phyloP scores from a whole-genome alignment of 2,888 invertebrate genomes.

The Proisotoma minuta region DNA sequence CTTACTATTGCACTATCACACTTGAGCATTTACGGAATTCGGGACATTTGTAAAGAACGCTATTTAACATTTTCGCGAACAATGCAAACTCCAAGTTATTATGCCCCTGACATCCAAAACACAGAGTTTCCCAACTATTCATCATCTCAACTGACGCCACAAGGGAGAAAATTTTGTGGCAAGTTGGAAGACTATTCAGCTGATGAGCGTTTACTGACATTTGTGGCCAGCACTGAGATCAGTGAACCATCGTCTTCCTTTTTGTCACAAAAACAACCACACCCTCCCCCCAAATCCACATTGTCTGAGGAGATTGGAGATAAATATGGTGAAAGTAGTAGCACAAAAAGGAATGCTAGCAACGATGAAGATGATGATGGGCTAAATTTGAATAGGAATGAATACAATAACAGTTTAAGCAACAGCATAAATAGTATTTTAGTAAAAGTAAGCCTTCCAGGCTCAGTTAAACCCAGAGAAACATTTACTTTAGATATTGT shows the following conservation, averaged over 20 bases:
- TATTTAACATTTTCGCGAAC: slow-evolving; percentile 33
- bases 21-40: slow-evolving; percentile 47
- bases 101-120: background rate
- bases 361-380: slow-evolving; percentile 1
- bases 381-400: slow-evolving; percentile 13
- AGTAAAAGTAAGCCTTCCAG: slow-evolving; percentile 32
- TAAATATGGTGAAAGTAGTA: background rate
- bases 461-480: slow-evolving; percentile 37
- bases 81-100: background rate
- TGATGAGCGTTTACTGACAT: slow-evolving; percentile 41
- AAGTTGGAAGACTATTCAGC: slow-evolving; percentile 45
- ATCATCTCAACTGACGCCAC: slow-evolving; percentile 9
- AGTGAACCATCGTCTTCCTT: background rate
- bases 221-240: slow-evolving; percentile 11
- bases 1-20: slow-evolving; percentile 40
- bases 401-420: background rate
- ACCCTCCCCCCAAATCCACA: background rate
- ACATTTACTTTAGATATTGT: slow-evolving; percentile 37
- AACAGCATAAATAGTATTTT: background rate
- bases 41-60: slow-evolving; percentile 45
- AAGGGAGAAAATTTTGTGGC: slow-evolving; percentile 42
- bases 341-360: background rate
- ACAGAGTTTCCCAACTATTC: background rate
- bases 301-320: background rate
- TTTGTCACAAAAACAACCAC: slow-evolving; percentile 5